phyloP scores from a whole-genome alignment of 2,888 invertebrate genomes.

The Rapana venosa region DNA sequence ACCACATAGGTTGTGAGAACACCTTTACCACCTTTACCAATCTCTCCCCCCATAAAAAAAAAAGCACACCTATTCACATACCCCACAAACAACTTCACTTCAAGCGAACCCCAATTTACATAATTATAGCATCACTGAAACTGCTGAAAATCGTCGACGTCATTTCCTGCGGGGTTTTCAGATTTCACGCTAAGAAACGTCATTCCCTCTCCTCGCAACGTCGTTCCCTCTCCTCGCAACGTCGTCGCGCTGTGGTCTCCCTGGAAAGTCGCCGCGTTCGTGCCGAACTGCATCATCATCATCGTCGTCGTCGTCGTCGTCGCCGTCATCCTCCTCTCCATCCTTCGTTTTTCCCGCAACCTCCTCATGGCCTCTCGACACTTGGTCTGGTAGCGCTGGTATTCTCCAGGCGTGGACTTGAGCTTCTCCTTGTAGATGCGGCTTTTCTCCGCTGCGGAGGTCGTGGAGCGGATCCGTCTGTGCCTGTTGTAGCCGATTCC shows the following conservation, averaged over 20 bases:
- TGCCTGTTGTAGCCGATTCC: background rate
- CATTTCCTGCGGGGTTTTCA: too few species aligned
- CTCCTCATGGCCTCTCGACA: conserved; percentile 31
- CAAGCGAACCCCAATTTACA: too few species aligned
- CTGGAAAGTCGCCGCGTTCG: background rate
- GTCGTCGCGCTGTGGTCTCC: background rate
- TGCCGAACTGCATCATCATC: too few species aligned
- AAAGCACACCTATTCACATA: too few species aligned
- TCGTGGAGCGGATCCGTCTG: background rate
- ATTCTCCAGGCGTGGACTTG: conserved; percentile 2
- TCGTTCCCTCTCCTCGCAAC: background rate
- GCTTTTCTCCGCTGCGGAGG: background rate
- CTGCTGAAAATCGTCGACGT: too few species aligned
- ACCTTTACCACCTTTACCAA: too few species aligned
- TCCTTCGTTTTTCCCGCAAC: conserved; percentile 5
- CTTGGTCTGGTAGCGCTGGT: conserved; percentile 19
- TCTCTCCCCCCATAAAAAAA: too few species aligned
- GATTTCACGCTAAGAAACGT: background rate
- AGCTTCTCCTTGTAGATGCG: conserved; percentile 21
- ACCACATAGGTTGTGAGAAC: too few species aligned
- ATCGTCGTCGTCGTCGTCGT: background rate
- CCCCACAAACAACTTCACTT: too few species aligned
- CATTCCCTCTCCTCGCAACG: background rate
- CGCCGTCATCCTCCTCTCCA: background rate
- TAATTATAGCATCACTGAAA: too few species aligned